phyloP scores from a whole-genome alignment of 2,888 invertebrate genomes.

The Drosophila ezoana region DNA sequence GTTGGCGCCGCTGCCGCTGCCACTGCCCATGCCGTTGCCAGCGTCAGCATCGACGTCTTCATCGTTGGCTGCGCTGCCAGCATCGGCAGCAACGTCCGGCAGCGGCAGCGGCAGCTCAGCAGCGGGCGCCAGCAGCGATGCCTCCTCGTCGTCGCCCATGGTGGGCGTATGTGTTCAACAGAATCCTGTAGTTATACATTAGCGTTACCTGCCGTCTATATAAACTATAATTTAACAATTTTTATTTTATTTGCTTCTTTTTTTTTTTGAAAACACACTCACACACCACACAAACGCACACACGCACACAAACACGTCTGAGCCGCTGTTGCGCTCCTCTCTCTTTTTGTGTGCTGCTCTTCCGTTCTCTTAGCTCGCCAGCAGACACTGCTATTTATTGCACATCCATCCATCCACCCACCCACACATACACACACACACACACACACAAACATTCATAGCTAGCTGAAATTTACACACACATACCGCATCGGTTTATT shows the following conservation, averaged over 20 bases:
- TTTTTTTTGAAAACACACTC: slow-evolving; percentile 5
- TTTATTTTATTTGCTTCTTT: slow-evolving; percentile 33
- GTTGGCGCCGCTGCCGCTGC: slow-evolving; percentile 58
- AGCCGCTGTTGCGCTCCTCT: slow-evolving; percentile 7
- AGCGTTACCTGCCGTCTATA: slow-evolving; percentile 65
- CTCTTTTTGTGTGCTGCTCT: slow-evolving; percentile 11
- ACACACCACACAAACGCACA: slow-evolving; percentile 1
- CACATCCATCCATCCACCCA: slow-evolving; percentile 39
- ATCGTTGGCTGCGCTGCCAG: slow-evolving; percentile 38
- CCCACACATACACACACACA: slow-evolving; percentile 32
- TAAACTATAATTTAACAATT: slow-evolving; percentile 38
- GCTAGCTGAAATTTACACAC: slow-evolving; percentile 49
- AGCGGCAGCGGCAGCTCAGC: slow-evolving; percentile 51
- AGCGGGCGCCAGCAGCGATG: slow-evolving; percentile 66
- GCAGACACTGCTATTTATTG: slow-evolving; percentile 69
- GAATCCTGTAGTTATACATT: slow-evolving; percentile 96
- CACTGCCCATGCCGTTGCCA: slow-evolving; percentile 49
- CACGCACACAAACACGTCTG: slow-evolving; percentile 3
- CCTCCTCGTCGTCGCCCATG: slow-evolving; percentile 91
- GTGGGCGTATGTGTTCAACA: slow-evolving; percentile 96
- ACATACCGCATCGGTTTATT: slow-evolving; percentile 47
- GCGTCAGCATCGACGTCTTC: slow-evolving; percentile 49
- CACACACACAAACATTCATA: slow-evolving; percentile 32
- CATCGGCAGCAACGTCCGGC: slow-evolving; percentile 34
- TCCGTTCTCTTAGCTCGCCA: slow-evolving; percentile 40